Conservation (phyloP, 53 echinoderm and acorn worm genomes). For the Stichopus horrens region DNA sequence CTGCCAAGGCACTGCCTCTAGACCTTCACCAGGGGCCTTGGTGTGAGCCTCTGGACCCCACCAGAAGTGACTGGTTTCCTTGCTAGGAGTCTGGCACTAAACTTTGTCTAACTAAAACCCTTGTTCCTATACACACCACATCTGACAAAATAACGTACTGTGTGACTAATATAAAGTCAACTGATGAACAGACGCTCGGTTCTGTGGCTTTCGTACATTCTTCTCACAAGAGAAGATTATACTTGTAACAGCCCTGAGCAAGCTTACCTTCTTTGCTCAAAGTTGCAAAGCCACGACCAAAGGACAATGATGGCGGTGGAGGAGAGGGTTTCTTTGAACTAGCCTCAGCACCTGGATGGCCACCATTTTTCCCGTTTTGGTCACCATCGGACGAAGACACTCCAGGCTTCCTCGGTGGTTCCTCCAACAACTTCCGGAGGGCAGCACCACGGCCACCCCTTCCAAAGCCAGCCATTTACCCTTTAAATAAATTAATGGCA, state of each 20-base stretch:
- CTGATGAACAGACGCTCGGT: not conserved
- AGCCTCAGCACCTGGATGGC: not conserved
- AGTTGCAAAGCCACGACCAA: conserved; percentile 68
- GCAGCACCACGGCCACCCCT: conserved; percentile 96
- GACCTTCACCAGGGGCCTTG: no score
- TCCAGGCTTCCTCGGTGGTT: conserved; percentile 80
- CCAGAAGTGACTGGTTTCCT: no score
- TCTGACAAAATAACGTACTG: no score
- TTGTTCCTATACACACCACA: no score
- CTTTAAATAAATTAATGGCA: not conserved
- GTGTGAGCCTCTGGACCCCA: no score
- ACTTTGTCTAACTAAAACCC: no score
- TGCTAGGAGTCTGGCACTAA: no score
- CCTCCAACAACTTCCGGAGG: conserved; percentile 73
- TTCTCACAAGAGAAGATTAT: no score
- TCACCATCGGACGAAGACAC: conserved; percentile 12
- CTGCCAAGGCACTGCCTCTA: no score
- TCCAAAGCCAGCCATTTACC: conserved; percentile 78
- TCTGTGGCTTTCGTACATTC: not conserved
- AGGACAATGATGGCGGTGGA: conserved; percentile 24
- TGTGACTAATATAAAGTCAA: not conserved
- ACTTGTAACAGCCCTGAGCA: not conserved
- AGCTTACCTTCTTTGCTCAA: conserved; percentile 25
- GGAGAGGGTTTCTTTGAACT: not conserved
- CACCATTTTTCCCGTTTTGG: not conserved